Conservation (phyloP, 2,888 invertebrate species). For the Trichopria drosophilae region DNA sequence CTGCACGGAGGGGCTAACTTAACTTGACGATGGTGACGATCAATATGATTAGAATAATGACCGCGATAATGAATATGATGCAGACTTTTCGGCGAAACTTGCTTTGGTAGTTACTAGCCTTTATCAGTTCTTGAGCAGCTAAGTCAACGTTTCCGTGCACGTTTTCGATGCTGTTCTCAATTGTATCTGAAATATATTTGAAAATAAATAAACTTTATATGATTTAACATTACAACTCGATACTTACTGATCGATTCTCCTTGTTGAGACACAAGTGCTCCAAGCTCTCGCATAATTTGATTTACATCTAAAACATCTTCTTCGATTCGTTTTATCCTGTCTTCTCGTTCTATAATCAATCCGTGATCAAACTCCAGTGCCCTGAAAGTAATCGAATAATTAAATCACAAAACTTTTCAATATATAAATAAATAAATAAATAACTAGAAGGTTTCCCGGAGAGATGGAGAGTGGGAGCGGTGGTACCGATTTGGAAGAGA, state of each 20-base stretch:
- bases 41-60: slow-evolving; percentile 69
- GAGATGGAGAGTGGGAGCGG: too few species aligned
- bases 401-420: not conserved
- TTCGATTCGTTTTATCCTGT: slow-evolving; percentile 79
- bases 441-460: not conserved
- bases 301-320: slow-evolving; percentile 81
- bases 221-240: slow-evolving; percentile 11
- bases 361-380: slow-evolving; percentile 78
- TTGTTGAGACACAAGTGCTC: slow-evolving; percentile 72
- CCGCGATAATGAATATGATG: slow-evolving; percentile 69
- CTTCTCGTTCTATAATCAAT: slow-evolving; percentile 77
- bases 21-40: slow-evolving; percentile 66
- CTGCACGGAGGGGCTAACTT: slow-evolving; percentile 52
- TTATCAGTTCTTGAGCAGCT: slow-evolving; percentile 78
- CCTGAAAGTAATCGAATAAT: slow-evolving; percentile 47
- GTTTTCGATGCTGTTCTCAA: slow-evolving; percentile 79
- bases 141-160: slow-evolving; percentile 75
- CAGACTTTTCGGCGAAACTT: slow-evolving; percentile 75
- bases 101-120: slow-evolving; percentile 79
- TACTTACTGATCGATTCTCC: slow-evolving; percentile 73
- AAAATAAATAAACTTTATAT: slow-evolving; percentile 22
- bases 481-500: too few species aligned
- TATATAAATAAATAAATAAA: not conserved
- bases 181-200: slow-evolving; percentile 68
- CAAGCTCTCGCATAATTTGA: slow-evolving; percentile 78